Base-by-base conservation (phyloP, 2,888 invertebrate genomes). In the Tachina grossa region DNA sequence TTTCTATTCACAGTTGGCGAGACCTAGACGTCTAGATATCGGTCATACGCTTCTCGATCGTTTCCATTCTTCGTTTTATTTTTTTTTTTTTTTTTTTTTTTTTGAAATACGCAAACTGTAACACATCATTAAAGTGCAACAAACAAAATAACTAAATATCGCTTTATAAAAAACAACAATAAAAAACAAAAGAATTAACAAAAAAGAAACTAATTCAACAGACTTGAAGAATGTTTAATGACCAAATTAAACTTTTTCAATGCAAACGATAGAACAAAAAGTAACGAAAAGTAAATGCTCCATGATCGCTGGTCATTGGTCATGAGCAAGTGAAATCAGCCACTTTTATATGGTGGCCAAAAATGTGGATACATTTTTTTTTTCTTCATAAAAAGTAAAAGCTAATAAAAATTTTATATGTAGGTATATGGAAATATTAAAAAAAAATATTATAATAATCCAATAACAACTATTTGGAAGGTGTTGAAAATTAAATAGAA, bases 61-160 rank as follows among this genome's bases (percentile, higher is more conserved):
- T 49, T 63, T 74, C 6, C 63, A 9, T 68, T 66, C 49, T 19
- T 68, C 41, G 75, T 19, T 79, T 55, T 31, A 31, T 3, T 31
- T 31, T 31, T 31, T 31, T 31, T 31, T 31, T 31, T 22, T 22
- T n/a, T n/a, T n/a, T 3, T 13, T 68, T 78, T 61, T 68, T 41
- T 39, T 66, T 61, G n/a, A 53, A 53, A 55, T 55, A 65, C 51
- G 75, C 45, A 59, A 22, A 51, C 39, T 41, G 14, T 71, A 22
- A 9, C 39, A 41, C 39, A 80, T 80, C 71, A 69, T 61, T 75
- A 84, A 61, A 57, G 79, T 63, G 45, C 39, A 78, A 59, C 68
- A 22, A 78, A 59, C 68, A 22, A 43, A 69, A 68, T 61, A 19
- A 74, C 71, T 47, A 71, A 71, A 84, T 61, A 31, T 76, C 47